Evolutionary conservation across 2,888 invertebrate genomes (phyloP), one percentile per base, ranked within the genome.

Genomic region (Empis livida): DNA sequence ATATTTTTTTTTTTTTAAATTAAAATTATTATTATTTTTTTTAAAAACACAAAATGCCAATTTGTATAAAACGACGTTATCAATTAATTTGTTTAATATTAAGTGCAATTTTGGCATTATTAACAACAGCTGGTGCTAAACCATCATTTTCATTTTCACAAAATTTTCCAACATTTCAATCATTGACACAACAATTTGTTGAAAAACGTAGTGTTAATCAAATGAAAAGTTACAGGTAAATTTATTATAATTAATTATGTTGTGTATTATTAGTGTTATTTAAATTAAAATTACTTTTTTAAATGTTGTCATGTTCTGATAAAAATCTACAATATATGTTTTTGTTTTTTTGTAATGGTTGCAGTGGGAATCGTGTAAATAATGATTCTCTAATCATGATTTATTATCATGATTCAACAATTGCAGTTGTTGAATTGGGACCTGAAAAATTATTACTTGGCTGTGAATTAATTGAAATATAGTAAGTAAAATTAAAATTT

Each of bases 391-490:
- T 82, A 46, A 68, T 79, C 51, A 82, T 84, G 81, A 80, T 86
- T 53, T 88, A 86, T 66, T 77, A 78, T 68, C 77, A 84, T 69
- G 89, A 88, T 60, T 84, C 84, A 68, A 86, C 89, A 2, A 80
- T 90, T 40, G 89, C 87, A 2, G 79, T 90, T 40, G 82, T 87
- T 42, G 88, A 89, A 64, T 72, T 88, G 49, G 84, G 82, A 5
- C 74, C 76, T 8, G 77, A 77, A 51, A 83, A 84, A 63, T 69
- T 82, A 57, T 71, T 86, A 49, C 73, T 82, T 44, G 80, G 82
- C 61, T 89, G 89, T 64, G 84, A 87, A 65, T 75, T 91, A 57
- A 82, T 90, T 61, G 90, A 91, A 75, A 84, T 87, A 55, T 80
- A 82, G 90, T 91, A 70, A 86, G 89, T 84, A 61, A 9, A 17